Conservation (phyloP, 2,888 invertebrate genomes). For the Lutraria lutraria region DNA sequence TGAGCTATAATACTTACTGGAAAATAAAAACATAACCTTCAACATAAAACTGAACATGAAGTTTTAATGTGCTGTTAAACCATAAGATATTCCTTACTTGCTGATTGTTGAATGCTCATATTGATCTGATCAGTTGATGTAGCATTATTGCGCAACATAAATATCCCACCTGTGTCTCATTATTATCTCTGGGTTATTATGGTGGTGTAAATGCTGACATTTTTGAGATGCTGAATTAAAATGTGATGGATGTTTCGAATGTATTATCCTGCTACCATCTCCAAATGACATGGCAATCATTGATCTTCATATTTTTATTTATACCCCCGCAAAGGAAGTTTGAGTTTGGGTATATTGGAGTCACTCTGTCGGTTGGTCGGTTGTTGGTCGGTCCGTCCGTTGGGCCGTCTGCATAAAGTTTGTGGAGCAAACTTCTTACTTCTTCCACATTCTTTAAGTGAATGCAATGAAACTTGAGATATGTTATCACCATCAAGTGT, state of each 20-base stretch:
- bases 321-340: too few species aligned
- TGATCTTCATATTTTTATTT: too few species aligned
- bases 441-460: too few species aligned
- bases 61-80: not conserved
- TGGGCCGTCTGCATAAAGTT: too few species aligned
- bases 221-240: not conserved
- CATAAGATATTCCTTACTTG: not conserved
- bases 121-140: slow-evolving; percentile 1
- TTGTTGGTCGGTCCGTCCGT: too few species aligned
- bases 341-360: too few species aligned
- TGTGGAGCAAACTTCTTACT: too few species aligned
- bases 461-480: too few species aligned
- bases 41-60: not conserved
- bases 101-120: not conserved
- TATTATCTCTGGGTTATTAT: not conserved
- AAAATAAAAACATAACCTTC: not conserved
- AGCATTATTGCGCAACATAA: not conserved
- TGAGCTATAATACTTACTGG: not conserved
- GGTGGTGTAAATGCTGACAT: not conserved
- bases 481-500: too few species aligned
- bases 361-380: too few species aligned
- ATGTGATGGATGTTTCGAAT: not conserved
- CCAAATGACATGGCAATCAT: not conserved
- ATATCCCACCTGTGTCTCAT: slow-evolving; percentile 15
- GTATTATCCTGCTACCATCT: not conserved